phyloP scores from a whole-genome alignment of 2,888 invertebrate species.

The Nebria salina region DNA sequence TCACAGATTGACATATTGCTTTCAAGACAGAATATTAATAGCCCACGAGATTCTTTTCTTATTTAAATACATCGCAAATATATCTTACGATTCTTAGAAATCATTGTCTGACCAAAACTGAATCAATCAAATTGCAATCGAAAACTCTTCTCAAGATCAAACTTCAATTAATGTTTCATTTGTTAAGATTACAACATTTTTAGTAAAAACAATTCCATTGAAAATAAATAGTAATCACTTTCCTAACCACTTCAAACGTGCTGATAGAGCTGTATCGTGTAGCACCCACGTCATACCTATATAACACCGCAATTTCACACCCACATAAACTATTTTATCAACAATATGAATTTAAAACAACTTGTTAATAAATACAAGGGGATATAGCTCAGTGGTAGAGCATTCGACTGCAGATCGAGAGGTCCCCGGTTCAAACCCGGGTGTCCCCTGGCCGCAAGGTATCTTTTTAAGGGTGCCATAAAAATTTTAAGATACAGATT shows the following conservation, averaged over 20 bases:
- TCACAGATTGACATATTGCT: not conserved
- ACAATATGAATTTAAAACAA: not conserved
- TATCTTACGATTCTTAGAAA: too few species aligned
- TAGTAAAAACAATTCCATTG: too few species aligned
- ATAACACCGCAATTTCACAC: not conserved
- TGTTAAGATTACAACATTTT: not conserved
- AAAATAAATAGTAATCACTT: not conserved
- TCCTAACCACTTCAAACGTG: not conserved
- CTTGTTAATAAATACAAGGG: slow-evolving; percentile 57
- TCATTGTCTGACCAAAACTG: too few species aligned
- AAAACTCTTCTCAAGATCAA: not conserved
- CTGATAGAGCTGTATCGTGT: not conserved
- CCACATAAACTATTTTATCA: not conserved
- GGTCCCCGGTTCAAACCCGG: slow-evolving; percentile 81
- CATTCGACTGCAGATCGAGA: slow-evolving; percentile 81
- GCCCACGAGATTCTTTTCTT: not conserved
- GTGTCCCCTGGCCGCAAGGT: slow-evolving; percentile 67
- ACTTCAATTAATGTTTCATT: not conserved
- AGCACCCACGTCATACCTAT: not conserved
- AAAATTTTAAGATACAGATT: too few species aligned
- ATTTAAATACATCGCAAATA: too few species aligned
- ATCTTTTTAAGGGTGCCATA: not conserved
- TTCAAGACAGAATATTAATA: slow-evolving; percentile 1
- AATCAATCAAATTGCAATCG: too few species aligned
- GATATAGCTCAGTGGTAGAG: slow-evolving; percentile 79